Evolutionary conservation across 1,140 invertebrate genomes (phyloP), one percentile per base, ranked within the genome.

Genomic region (Drosophila truncata): DNA sequence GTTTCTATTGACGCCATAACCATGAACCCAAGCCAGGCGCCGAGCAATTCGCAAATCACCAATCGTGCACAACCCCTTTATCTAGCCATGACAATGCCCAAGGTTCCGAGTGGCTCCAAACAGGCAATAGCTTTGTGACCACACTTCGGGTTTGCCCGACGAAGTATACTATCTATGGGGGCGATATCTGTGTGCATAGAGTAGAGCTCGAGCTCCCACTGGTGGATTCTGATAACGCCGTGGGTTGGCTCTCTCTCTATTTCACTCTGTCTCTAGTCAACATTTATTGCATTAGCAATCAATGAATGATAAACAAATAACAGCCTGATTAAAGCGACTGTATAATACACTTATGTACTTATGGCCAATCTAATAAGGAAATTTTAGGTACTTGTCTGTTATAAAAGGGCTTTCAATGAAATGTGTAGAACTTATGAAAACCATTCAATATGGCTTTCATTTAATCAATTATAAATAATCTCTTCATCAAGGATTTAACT

Each of bases 241-340:
- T n/a, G n/a, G n/a, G n/a, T 27, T 33, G 41, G 59, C 41, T 31
- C 33, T 44, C 37, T 35, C 39, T 33, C 39, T 27, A 23, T n/a
- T n/a, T n/a, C n/a, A n/a, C 27, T 20, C 18, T 14, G 29, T 31
- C 27, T 25, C 29, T 33, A 13, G 13, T 16, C 14, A 13, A 61
- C 37, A 33, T 65, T 65, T 65, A 67, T 66, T 29, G 61, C 41
- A 37, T 67, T 67, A 65, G 61, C 14, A 46, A 47, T 66, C 61
- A 66, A 66, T 65, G 41, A 37, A 29, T 14, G 64, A 67, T 65
- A 66, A 29, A 46, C 39, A 35, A 27, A 29, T 29, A 29, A 7
- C 27, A 41, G 8, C 1, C 5, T 13, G 16, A 23, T 62, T 31
- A n/a, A 25, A 18, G 8, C 55, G 57, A 42, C 27, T 42, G 6